These are phyloP conservation scores for Drosophila paulistorum DNA, from an alignment of 1,140 invertebrate genomes.

Conservation along the genomic window DNA sequence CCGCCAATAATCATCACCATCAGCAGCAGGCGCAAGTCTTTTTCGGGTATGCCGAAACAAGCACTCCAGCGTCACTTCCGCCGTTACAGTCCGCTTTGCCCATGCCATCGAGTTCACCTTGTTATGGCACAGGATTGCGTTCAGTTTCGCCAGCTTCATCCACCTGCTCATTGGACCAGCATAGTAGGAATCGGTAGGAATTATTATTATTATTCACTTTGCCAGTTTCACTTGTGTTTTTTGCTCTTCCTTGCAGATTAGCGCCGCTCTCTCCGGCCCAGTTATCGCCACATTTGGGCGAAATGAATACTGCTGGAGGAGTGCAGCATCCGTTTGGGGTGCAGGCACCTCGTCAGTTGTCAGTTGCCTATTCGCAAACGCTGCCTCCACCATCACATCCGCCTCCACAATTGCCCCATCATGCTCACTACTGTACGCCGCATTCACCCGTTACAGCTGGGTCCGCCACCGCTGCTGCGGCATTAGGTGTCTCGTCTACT, in stretches of 20 bases:
- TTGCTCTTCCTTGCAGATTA: not conserved
- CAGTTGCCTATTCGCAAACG: not conserved
- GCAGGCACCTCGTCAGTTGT: not conserved
- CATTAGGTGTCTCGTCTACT: not conserved
- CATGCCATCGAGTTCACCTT: not conserved
- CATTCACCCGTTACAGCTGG: conserved; percentile 7
- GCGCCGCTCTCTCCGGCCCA: conserved; percentile 27
- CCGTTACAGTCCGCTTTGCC: not conserved
- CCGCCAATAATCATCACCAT: conserved; percentile 22
- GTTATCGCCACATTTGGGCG: conserved; percentile 51
- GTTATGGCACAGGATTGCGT: conserved; percentile 16
- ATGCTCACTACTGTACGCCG: conserved; percentile 27
- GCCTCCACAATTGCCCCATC: not conserved
- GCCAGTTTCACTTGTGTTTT: too few species aligned
- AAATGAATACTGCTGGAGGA: conserved; percentile 20
- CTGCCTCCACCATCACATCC: conserved; percentile 5
- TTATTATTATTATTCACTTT: not conserved
- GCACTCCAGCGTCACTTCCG: conserved; percentile 7
- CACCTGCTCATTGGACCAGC: conserved; percentile 35
- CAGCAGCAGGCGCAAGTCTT: conserved; percentile 51
- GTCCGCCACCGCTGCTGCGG: too few species aligned
- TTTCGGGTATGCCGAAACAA: conserved; percentile 47
- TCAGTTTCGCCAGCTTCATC: conserved; percentile 56
- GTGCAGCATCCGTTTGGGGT: conserved; percentile 12
- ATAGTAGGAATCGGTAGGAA: conserved; percentile 8